Base-by-base conservation (phyloP, 1,140 invertebrate species). In the Protaetia brevitarsis region DNA sequence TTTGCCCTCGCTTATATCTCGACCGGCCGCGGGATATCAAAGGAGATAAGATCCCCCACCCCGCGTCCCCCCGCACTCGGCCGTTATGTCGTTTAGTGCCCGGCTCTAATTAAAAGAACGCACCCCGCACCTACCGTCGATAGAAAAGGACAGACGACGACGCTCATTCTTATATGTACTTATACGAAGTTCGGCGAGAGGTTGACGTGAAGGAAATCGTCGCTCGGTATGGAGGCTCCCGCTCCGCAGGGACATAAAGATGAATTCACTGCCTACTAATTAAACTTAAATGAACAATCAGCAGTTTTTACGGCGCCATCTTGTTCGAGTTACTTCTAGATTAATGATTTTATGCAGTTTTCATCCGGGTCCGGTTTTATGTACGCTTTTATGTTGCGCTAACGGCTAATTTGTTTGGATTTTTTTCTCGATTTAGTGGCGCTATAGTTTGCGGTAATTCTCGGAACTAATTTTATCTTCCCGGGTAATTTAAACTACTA, bases 261-360 rank as follows among this genome's bases (percentile, higher is more conserved):
- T 72, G 70, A 71, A 72, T 74, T 72, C 72, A 73, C 59, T 69
- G 73, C 68, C 69, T 71, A 68, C 73, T 74, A 74, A 73, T 74
- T 74, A 73, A 74, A 72, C 66, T 72, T 74, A 74, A 74, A 74
- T 74, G 73, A 74, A 74, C 73, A 74, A 74, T 74, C 73, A 74
- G 72, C 73, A 73, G 69, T 74, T 74, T 74, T 74, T 73, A 74
- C 71, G 71, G 72, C 70, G 71, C 71, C 71, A 72, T 74, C 66
- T 73, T 73, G 72, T 66, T 69, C 66, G 69, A 73, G 66, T 73
- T 73, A 73, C 70, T 73, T 72, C 69, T 66, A 72, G 68, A 73
- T 73, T 72, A 73, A 73, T 72, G 70, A 58, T 58, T 58, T 58
- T 58, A 58, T 58, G 56, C 56, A 58, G 56, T 58, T 58, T 58